A percentile compares a stretch with the other conserved stretches of the same genome.
These are phyloP conservation scores for Drosophila oshimai DNA, from an alignment of 1,140 invertebrate species.

Conservation along the genomic window DNA sequence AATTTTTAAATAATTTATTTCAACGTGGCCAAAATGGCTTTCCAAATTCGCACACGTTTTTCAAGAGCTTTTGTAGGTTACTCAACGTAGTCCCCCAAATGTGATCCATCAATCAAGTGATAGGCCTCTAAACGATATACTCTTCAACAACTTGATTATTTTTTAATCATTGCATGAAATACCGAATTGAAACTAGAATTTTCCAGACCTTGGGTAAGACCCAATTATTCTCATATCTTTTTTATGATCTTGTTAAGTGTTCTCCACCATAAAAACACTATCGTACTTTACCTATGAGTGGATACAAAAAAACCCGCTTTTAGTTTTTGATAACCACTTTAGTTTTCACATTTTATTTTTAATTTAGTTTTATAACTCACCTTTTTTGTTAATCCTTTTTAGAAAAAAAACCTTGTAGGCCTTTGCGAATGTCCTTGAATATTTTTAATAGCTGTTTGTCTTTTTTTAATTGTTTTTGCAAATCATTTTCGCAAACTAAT, in stretches of 20 bases:
- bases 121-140: background rate
- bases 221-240: background rate
- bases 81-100: constrained; percentile 1
- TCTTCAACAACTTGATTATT: background rate
- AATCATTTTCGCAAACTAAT: constrained; percentile 49
- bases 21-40: background rate
- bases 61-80: constrained; percentile 26
- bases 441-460: background rate
- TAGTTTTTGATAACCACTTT: background rate
- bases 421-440: constrained; percentile 6
- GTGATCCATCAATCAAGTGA: constrained; percentile 12
- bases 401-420: too few species aligned
- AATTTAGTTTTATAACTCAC: constrained; percentile 64
- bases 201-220: background rate
- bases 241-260: background rate
- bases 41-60: background rate
- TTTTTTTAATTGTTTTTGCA: constrained; percentile 28
- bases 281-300: too few species aligned
- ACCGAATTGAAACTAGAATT: background rate
- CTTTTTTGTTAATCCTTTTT: constrained; percentile 4
- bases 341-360: background rate
- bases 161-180: constrained; percentile 8
- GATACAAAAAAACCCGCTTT: background rate
- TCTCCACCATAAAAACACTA: background rate
- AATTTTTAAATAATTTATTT: background rate